Evolutionary conservation across 2,888 invertebrate genomes (phyloP).

Genomic region (Rhamphomyia laevipes): DNA sequence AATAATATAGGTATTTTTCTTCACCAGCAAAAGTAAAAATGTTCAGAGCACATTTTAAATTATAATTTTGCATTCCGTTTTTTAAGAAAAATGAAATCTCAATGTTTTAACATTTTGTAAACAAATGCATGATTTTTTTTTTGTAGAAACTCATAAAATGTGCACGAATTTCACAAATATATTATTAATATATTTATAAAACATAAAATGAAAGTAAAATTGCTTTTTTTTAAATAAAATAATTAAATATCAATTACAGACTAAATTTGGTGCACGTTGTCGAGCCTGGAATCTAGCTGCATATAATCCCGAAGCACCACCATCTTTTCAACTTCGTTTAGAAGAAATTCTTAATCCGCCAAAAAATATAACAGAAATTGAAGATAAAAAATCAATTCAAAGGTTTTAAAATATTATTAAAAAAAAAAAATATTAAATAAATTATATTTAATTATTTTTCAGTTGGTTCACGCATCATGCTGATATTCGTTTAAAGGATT

Average conservation of each 20-base stretch:
- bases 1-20: too few relatives aligned
- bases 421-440: neutral
- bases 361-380: slow-evolving; percentile 20
- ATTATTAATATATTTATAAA: slow-evolving; percentile 7
- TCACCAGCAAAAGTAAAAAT: too few relatives aligned
- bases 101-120: too few relatives aligned
- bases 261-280: slow-evolving; percentile 69
- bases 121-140: too few relatives aligned
- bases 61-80: too few relatives aligned
- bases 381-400: slow-evolving; percentile 33
- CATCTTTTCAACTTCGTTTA: slow-evolving; percentile 48
- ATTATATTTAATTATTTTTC: slow-evolving; percentile 1
- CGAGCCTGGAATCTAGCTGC: slow-evolving; percentile 67
- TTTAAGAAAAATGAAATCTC: too few relatives aligned
- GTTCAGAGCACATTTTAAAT: too few relatives aligned
- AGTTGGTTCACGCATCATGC: slow-evolving; percentile 41
- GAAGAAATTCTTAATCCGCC: slow-evolving; percentile 46
- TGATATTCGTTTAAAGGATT: slow-evolving; percentile 52
- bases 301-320: slow-evolving; percentile 39
- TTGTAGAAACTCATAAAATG: too few relatives aligned
- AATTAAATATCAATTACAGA: slow-evolving; percentile 40
- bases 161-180: neutral
- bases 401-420: slow-evolving; percentile 19
- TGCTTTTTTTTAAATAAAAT: slow-evolving; percentile 5
- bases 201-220: neutral